These are phyloP conservation scores for Coronaproctus castanopsis DNA, from an alignment of 2,888 invertebrate species.

Conservation along the genomic window DNA sequence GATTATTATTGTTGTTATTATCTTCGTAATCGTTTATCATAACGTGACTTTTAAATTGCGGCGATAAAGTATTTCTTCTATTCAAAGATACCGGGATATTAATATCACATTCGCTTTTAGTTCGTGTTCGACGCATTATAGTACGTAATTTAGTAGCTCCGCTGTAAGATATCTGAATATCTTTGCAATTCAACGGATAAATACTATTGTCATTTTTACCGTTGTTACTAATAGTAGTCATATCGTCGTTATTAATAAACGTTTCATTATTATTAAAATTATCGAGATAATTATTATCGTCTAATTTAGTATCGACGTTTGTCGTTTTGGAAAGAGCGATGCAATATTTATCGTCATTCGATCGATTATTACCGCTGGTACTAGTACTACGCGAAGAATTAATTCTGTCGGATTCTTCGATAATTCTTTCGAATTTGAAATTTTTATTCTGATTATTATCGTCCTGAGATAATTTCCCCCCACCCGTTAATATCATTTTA, in stretches of 20 bases:
- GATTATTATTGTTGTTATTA: background rate
- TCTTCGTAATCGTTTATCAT: background rate
- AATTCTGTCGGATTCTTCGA: conserved; percentile 13
- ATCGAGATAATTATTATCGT: background rate
- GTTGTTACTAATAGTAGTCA: conserved; percentile 12
- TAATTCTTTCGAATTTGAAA: conserved; percentile 11
- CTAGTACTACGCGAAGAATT: conserved; percentile 14
- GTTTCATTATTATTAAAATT: background rate
- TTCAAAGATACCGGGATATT: conserved; percentile 7
- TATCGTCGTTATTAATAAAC: no score
- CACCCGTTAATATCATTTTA: background rate
- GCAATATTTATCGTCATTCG: no score
- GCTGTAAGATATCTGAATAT: conserved; percentile 59
- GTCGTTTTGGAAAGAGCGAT: conserved; percentile 4
- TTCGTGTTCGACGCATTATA: conserved; percentile 25
- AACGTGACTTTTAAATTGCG: no score
- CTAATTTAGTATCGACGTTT: conserved; percentile 12
- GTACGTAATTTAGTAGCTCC: conserved; percentile 61
- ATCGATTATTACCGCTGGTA: conserved; percentile 1
- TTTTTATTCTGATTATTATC: conserved; percentile 11
- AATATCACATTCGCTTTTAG: conserved; percentile 8
- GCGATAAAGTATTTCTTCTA: no score
- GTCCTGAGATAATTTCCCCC: background rate
- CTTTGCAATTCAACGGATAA: conserved; percentile 53
- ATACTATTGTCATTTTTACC: conserved; percentile 21